These are phyloP conservation scores for Pocillopora damicornis DNA, from an alignment of 64 coral and sea anemone genomes.

Conservation along the genomic window DNA sequence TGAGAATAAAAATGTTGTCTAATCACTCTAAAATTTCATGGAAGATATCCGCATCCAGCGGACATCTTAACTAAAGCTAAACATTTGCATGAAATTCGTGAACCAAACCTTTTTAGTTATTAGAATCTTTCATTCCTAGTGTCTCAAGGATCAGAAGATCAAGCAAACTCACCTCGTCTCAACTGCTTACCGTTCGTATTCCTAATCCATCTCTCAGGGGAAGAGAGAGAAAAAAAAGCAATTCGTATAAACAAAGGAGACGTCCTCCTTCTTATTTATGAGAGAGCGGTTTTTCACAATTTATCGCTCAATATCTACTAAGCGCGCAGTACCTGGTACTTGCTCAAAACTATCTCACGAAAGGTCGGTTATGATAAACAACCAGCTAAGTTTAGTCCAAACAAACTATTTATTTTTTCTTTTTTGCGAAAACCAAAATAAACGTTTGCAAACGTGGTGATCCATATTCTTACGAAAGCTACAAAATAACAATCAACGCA, in stretches of 20 bases:
- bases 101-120: too few species aligned
- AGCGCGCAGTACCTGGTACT: conserved; percentile 1
- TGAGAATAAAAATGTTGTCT: too few species aligned
- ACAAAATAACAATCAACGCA: not conserved
- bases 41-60: too few species aligned
- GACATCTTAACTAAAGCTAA: too few species aligned
- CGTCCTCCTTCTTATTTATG: not conserved
- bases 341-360: not conserved
- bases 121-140: not conserved
- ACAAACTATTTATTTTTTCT: not conserved
- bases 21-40: too few species aligned
- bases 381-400: conserved; percentile 6
- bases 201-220: not conserved
- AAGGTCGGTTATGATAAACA: conserved; percentile 35
- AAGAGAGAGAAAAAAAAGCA: not conserved
- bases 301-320: not conserved
- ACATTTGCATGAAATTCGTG: too few species aligned
- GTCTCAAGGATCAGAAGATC: not conserved
- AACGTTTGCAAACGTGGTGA: not conserved
- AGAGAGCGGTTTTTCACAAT: not conserved
- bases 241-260: not conserved
- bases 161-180: conserved; percentile 1
- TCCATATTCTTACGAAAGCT: not conserved
- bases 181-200: not conserved
- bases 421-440: not conserved